These are phyloP conservation scores for Coranthus polyacanthus DNA, from an alignment of 2,797 vertebrate species.

Conservation along the genomic window DNA sequence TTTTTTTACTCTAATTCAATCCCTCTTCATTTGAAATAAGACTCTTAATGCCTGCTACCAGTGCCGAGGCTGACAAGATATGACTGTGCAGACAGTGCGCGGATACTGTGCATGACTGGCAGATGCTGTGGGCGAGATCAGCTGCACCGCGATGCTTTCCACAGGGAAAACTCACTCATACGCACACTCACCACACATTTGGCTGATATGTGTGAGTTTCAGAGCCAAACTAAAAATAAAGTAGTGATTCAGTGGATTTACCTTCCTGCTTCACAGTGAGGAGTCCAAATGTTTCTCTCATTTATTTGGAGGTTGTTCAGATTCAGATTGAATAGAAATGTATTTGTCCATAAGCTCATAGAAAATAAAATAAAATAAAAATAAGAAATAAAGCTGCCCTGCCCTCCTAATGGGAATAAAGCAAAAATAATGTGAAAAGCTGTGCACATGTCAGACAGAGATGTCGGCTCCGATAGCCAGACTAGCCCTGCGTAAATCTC, in stretches of 20 bases:
- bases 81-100: slow-evolving; percentile 30
- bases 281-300: slow-evolving; percentile 31
- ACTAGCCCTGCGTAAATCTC: no score
- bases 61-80: slow-evolving; percentile 10
- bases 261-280: slow-evolving; percentile 30
- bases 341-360: no score
- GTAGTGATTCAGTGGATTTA: slow-evolving; percentile 51
- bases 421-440: no score
- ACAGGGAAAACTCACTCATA: slow-evolving; percentile 28
- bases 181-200: slow-evolving; percentile 1
- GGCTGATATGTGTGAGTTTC: slow-evolving; percentile 43
- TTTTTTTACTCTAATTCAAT: slow-evolving; percentile 31
- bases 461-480: no score
- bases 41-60: slow-evolving; percentile 46
- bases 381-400: no score
- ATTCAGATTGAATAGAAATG: no score
- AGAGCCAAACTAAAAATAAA: slow-evolving; percentile 36
- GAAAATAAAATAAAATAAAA: no score
- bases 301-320: slow-evolving; percentile 31
- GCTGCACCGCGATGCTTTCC: slow-evolving; percentile 25
- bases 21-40: slow-evolving; percentile 40
- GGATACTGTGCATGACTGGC: slow-evolving; percentile 25
- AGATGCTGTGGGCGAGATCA: slow-evolving; percentile 49
- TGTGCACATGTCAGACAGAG: no score
- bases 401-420: no score